Percentiles rank a stretch among this genome's conserved stretches.
Conservation (phyloP, 1,140 invertebrate species). For the Schlechtendalia chinensis region DNA sequence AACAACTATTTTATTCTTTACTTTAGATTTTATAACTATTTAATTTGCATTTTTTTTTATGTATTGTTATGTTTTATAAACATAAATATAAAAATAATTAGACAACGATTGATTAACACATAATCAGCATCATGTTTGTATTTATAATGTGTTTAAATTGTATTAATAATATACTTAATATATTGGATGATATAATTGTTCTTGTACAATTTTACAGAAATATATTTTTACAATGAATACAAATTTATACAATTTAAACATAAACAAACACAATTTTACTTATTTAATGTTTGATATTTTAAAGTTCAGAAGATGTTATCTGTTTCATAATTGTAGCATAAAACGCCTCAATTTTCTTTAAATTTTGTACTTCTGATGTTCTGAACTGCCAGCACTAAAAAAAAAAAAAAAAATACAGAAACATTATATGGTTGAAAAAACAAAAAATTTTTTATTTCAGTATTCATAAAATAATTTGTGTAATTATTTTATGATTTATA, state of each 20-base stretch:
- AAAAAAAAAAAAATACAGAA: not conserved
- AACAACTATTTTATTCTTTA: too few species aligned
- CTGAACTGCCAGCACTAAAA: constrained; percentile 44
- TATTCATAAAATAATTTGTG: not conserved
- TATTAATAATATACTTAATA: too few species aligned
- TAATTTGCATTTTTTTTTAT: too few species aligned
- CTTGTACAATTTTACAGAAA: not conserved
- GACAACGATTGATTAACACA: too few species aligned
- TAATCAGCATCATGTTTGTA: too few species aligned
- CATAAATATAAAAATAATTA: too few species aligned
- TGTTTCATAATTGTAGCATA: constrained; percentile 39
- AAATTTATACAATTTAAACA: not conserved
- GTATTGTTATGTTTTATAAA: too few species aligned
- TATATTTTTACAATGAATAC: not conserved
- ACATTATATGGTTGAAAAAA: not conserved
- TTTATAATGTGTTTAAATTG: too few species aligned
- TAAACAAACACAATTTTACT: not conserved
- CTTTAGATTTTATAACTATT: too few species aligned
- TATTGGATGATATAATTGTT: not conserved
- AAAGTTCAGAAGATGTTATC: constrained; percentile 30
- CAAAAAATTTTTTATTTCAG: not conserved
- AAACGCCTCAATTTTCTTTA: constrained; percentile 40
- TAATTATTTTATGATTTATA: not conserved
- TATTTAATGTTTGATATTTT: not conserved
- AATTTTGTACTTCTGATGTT: constrained; percentile 37